Evolutionary conservation across 2,113 vertebrate species (phyloP).

Genomic region (Vidua macroura): DNA sequence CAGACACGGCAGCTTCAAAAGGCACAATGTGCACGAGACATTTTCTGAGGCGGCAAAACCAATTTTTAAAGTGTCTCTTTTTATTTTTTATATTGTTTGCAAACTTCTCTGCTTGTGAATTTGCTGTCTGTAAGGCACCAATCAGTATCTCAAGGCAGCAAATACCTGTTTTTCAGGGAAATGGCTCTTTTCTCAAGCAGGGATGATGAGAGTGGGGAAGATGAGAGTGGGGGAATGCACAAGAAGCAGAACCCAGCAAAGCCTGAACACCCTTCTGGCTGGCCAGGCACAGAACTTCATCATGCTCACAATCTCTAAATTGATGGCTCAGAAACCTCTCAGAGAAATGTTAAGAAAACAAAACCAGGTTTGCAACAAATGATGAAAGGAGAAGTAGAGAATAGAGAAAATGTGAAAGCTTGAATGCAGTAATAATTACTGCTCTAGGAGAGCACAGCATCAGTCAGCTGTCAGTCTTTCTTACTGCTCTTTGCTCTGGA

Average conservation of each 20-base stretch:
- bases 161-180: not conserved
- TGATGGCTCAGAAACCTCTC: not conserved
- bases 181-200: not conserved
- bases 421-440: not conserved
- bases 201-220: not conserved
- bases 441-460: not conserved
- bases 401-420: not conserved
- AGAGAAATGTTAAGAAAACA: not conserved
- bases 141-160: not conserved
- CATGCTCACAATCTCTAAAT: not conserved
- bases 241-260: not conserved
- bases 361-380: not conserved
- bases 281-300: not conserved
- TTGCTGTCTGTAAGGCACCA: not conserved
- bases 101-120: not conserved
- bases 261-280: not conserved
- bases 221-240: not conserved
- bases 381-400: not conserved
- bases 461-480: not conserved
- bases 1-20: not conserved
- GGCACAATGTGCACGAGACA: accelerated
- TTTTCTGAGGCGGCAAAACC: not conserved
- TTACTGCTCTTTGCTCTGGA: not conserved
- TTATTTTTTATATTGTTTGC: not conserved
- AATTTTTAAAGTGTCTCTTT: not conserved